A percentile compares a stretch with the other conserved stretches of the same genome.
Evolutionary conservation across 2,797 vertebrate species (phyloP).

Genomic region (Carapus acus): DNA sequence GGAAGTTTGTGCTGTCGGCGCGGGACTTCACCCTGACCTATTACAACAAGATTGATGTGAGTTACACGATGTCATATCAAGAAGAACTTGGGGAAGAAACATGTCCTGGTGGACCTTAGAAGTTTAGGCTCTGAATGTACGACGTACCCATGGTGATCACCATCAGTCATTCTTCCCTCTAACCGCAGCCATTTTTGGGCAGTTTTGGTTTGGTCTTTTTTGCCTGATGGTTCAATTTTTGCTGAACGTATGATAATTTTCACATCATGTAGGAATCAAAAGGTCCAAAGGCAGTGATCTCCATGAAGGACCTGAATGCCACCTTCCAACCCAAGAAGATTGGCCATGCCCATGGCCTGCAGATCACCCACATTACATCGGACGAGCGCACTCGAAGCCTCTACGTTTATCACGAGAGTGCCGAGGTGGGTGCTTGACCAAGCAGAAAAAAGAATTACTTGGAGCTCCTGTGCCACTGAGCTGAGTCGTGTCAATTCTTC

Average conservation of each 20-base stretch:
- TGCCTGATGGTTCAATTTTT: constrained; percentile 4
- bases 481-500: constrained; percentile 8
- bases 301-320: constrained; percentile 82
- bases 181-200: too few species aligned
- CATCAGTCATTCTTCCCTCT: too few species aligned
- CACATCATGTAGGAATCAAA: constrained; percentile 68
- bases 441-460: background rate
- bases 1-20: constrained; percentile 82
- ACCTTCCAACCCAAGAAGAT: constrained; percentile 90
- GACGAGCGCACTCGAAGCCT: constrained; percentile 77
- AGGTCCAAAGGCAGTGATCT: constrained; percentile 82
- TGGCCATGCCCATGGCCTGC: constrained; percentile 79
- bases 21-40: constrained; percentile 83
- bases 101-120: too few species aligned
- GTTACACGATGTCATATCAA: constrained; percentile 42
- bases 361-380: constrained; percentile 77
- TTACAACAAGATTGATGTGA: constrained; percentile 85
- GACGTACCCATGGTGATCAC: too few species aligned
- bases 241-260: background rate
- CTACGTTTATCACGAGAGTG: constrained; percentile 84
- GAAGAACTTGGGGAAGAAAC: too few species aligned
- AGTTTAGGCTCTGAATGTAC: too few species aligned
- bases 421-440: constrained; percentile 70
- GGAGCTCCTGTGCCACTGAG: background rate
- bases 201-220: background rate